phyloP scores from a whole-genome alignment of 2,113 vertebrate species.

The Calidris pugnax region DNA sequence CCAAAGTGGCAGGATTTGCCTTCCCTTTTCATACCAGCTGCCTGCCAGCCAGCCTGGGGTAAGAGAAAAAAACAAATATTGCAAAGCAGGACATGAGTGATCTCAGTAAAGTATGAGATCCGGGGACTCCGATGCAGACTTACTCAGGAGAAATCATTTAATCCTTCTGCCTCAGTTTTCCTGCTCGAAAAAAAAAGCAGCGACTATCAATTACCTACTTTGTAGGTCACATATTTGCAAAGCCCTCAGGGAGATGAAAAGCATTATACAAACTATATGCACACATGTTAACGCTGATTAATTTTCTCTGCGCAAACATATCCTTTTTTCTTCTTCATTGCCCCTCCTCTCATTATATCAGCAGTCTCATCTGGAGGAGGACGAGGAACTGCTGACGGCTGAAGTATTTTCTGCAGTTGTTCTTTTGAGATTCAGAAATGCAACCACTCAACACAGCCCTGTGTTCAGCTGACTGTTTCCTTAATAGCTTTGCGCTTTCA shows the following conservation, averaged over 20 bases:
- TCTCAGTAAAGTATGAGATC: background rate
- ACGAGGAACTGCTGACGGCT: constrained; percentile 39
- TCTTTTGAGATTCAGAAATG: constrained; percentile 52
- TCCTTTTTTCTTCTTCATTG: constrained; percentile 41
- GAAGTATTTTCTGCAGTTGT: constrained; percentile 27
- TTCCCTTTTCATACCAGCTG: background rate
- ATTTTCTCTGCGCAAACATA: constrained; percentile 35
- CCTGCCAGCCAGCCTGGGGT: background rate
- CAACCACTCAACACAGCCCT: background rate
- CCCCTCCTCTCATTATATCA: constrained; percentile 46
- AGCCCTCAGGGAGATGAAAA: constrained; percentile 6
- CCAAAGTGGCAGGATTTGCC: background rate
- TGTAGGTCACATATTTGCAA: constrained; percentile 42
- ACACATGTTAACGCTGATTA: constrained; percentile 41
- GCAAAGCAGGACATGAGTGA: background rate
- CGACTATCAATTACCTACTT: constrained; percentile 8
- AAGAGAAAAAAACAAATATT: background rate
- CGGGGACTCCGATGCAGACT: background rate
- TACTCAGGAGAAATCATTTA: background rate
- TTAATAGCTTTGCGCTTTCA: constrained; percentile 62
- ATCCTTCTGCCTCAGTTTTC: background rate
- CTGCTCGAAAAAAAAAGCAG: background rate
- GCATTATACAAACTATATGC: constrained; percentile 38
- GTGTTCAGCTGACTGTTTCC: constrained; percentile 49
- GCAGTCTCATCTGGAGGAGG: constrained; percentile 56